These are phyloP conservation scores for Lophius piscatorius DNA, from an alignment of 2,113 vertebrate genomes.

Conservation along the genomic window DNA sequence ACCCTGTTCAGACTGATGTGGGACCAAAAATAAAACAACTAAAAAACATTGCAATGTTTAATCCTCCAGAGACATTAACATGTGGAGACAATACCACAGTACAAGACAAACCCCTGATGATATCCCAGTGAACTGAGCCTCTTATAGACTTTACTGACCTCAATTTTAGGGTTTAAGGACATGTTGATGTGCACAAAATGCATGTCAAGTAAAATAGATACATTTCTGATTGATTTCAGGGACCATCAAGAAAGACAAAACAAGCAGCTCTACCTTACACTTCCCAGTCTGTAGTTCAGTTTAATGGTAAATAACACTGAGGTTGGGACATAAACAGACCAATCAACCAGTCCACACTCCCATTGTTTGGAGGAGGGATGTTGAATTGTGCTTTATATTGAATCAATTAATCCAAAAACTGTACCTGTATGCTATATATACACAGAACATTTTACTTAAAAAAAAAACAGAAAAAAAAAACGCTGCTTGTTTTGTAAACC, in stretches of 20 bases:
- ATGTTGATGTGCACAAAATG: not conserved
- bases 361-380: too few relatives aligned
- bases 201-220: not conserved
- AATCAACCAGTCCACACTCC: not conserved
- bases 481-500: not conserved
- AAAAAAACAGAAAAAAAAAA: too few relatives aligned
- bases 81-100: not conserved
- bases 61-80: slow-evolving; percentile 20
- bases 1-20: not conserved
- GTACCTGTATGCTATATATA: too few relatives aligned
- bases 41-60: not conserved
- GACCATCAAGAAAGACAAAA: not conserved
- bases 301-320: not conserved
- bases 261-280: slow-evolving; percentile 4
- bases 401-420: too few relatives aligned
- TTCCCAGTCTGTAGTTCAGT: slow-evolving; percentile 17
- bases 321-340: not conserved
- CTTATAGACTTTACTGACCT: not conserved
- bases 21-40: not conserved
- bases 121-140: not conserved
- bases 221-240: not conserved
- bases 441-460: too few relatives aligned
- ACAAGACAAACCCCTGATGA: not conserved
- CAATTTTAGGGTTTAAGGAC: not conserved
- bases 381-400: too few relatives aligned